These are phyloP conservation scores for Atlantisia rogersi DNA, from an alignment of 2,113 vertebrate genomes.

Conservation along the genomic window DNA sequence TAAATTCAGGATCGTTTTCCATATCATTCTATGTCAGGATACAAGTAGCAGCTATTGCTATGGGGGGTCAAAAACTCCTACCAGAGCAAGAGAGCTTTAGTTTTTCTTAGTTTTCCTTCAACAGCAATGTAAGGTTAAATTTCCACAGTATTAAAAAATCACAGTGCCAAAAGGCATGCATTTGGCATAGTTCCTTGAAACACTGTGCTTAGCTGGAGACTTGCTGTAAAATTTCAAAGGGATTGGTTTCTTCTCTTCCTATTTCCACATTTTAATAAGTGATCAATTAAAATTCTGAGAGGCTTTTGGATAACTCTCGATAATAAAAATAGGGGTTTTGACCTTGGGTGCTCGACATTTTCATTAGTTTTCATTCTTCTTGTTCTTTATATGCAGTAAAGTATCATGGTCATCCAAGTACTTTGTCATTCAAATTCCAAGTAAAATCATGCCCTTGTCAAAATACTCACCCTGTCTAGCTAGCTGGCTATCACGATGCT, in stretches of 20 bases:
- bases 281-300: not conserved
- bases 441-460: not conserved
- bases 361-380: not conserved
- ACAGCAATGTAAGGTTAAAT: not conserved
- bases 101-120: not conserved
- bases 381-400: not conserved
- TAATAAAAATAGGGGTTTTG: not conserved
- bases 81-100: not conserved
- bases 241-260: not conserved
- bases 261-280: not conserved
- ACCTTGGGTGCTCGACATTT: not conserved
- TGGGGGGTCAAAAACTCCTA: not conserved
- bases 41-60: not conserved
- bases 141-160: not conserved
- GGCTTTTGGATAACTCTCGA: not conserved
- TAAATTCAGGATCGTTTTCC: not conserved
- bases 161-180: not conserved
- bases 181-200: not conserved
- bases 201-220: not conserved
- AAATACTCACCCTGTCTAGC: not conserved
- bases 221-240: not conserved
- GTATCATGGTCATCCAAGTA: not conserved
- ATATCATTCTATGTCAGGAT: not conserved
- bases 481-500: not conserved
- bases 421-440: not conserved